Percentiles rank a stretch among this genome's conserved stretches.
Evolutionary conservation across 2,888 invertebrate species (phyloP).

Genomic region (Deilephila elpenor): DNA sequence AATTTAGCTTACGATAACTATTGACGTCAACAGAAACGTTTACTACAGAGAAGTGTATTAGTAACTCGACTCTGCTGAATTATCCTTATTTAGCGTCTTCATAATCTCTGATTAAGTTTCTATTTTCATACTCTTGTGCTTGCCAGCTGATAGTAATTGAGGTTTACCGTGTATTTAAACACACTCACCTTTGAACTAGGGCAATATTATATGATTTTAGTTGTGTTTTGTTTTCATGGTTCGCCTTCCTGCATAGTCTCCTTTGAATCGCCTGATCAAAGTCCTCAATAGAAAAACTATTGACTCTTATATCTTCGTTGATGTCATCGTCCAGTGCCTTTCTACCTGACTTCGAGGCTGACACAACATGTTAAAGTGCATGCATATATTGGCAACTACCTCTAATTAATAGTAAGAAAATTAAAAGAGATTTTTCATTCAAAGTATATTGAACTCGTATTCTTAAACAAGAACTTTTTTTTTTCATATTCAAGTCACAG

Average conservation of each 20-base stretch:
- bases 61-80: conserved; percentile 14
- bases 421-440: no score
- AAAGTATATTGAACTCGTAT: not conserved
- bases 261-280: no score
- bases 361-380: no score
- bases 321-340: no score
- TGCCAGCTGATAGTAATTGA: not conserved
- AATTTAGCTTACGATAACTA: conserved; percentile 31
- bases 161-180: not conserved
- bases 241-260: not conserved
- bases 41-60: conserved; percentile 30
- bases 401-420: no score
- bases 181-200: not conserved
- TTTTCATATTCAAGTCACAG: not conserved
- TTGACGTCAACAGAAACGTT: conserved; percentile 33
- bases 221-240: no score
- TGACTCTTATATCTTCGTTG: no score
- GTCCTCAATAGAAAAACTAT: not conserved
- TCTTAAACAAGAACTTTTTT: not conserved
- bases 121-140: not conserved
- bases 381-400: no score
- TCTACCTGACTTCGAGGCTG: no score
- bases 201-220: not conserved
- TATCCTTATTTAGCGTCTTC: conserved; percentile 20
- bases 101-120: conserved; percentile 9